Evolutionary conservation across 1,140 invertebrate genomes (phyloP).

Genomic region (Drepana arcuata): DNA sequence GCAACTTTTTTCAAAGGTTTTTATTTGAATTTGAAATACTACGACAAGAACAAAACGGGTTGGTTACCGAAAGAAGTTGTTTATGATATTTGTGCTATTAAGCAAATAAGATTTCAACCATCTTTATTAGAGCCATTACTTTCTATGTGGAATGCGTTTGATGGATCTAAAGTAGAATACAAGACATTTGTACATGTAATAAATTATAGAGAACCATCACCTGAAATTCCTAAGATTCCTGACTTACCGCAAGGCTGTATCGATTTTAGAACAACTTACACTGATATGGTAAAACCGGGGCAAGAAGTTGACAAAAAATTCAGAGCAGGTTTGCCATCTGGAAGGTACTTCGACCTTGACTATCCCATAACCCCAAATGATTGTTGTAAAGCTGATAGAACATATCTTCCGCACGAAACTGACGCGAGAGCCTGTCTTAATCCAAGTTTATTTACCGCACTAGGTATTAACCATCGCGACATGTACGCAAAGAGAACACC

Average conservation of each 20-base stretch:
- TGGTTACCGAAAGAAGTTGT: conserved; percentile 44
- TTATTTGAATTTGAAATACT: conserved; percentile 57
- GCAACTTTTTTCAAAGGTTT: conserved; percentile 49
- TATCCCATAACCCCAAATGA: conserved; percentile 15
- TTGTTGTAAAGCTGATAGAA: conserved; percentile 15
- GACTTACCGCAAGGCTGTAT: conserved; percentile 41
- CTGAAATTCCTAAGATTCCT: conserved; percentile 41
- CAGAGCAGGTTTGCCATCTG: conserved; percentile 19
- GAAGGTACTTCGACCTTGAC: conserved; percentile 24
- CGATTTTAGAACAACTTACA: conserved; percentile 53
- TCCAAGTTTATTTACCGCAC: conserved; percentile 13
- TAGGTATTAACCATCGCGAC: conserved; percentile 19
- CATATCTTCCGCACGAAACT: conserved; percentile 16
- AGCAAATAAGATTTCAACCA: conserved; percentile 48
- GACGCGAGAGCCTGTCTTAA: conserved; percentile 13
- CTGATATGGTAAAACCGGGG: conserved; percentile 35
- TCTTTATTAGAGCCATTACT: conserved; percentile 44
- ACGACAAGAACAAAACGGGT: conserved; percentile 45
- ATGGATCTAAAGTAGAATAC: conserved; percentile 43
- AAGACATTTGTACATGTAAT: conserved; percentile 47
- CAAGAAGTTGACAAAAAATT: conserved; percentile 5
- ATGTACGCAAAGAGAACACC: conserved; percentile 19
- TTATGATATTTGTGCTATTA: conserved; percentile 38
- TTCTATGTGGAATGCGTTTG: conserved; percentile 44
- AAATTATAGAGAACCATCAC: conserved; percentile 46